Conservation (phyloP, 2,113 vertebrate species). For the Aphelocoma coerulescens region DNA sequence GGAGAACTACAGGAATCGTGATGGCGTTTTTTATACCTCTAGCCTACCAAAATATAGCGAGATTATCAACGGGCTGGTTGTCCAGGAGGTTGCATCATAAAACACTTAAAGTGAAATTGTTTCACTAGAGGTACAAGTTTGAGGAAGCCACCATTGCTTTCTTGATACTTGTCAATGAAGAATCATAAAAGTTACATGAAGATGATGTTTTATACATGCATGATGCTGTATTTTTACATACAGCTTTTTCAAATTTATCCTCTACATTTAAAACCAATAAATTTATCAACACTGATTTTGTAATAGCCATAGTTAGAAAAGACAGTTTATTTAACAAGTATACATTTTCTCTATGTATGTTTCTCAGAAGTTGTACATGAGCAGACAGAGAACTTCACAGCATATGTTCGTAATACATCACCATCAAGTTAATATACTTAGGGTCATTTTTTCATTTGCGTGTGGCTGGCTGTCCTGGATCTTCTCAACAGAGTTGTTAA, state of each 20-base stretch:
- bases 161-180: background rate
- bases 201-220: background rate
- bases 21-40: background rate
- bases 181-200: background rate
- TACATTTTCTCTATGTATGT: background rate
- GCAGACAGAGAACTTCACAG: background rate
- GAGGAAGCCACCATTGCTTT: background rate
- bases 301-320: constrained; percentile 16
- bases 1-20: background rate
- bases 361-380: background rate
- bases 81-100: background rate
- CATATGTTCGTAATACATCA: background rate
- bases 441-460: background rate
- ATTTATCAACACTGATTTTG: background rate
- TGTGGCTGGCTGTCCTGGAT: background rate
- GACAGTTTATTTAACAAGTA: background rate
- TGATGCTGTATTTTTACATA: background rate
- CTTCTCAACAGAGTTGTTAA: background rate
- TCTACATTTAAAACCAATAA: background rate
- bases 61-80: background rate
- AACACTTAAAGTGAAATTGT: background rate
- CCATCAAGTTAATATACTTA: background rate
- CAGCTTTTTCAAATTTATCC: background rate
- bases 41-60: background rate
- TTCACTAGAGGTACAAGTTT: background rate